Evolutionary conservation across 37 sponge, comb jelly and placozoan species (phyloP), one percentile per base, ranked within the genome.

Genomic region (Theonella swinhoei): DNA sequence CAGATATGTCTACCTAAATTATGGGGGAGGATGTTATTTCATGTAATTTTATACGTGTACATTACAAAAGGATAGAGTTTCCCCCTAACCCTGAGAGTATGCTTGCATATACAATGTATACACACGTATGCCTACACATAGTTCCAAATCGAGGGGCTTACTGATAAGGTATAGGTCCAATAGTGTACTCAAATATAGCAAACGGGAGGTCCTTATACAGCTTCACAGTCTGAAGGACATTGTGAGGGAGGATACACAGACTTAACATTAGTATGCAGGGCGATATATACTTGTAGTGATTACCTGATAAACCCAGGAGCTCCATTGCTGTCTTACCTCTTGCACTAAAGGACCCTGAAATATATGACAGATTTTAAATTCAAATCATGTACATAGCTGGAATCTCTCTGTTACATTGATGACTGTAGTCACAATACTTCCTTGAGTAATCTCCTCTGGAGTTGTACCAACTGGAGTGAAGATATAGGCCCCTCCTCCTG

Each of bases 401-500:
- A n/a, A n/a, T n/a, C n/a, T n/a, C n/a, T n/a, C n/a, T n/a, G n/a
- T 69, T 47, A 47, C 54, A 47, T 47, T 47, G 11, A 47, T 14
- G 14, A 47, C 14, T 14, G 54, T 47, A 47, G 7, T 28, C 25
- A 65, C 66, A 65, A 65, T 40, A 20, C 71, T 30, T 33, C 35
- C 9, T 70, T 14, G 71, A 33, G 31, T 42, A 29, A 74, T 39
- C 8, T 40, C 58, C 19, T 37, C 39, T 25, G 75, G 75, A 4
- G 24, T 62, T 9, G 64, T 79, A 25, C 69, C 65, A 41, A 35
- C 20, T 39, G 62, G 20, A 3, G 7, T 62, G 79, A 97, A 97
- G 25, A 98, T 93, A 80, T 98, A 98, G 22, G 99, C 99, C 26
- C 99, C 99, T 42, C 90, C 76, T 29, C 99, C 99, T 42, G 81